Evolutionary conservation across 2,888 invertebrate species (phyloP).

Genomic region (Aquatica leii): DNA sequence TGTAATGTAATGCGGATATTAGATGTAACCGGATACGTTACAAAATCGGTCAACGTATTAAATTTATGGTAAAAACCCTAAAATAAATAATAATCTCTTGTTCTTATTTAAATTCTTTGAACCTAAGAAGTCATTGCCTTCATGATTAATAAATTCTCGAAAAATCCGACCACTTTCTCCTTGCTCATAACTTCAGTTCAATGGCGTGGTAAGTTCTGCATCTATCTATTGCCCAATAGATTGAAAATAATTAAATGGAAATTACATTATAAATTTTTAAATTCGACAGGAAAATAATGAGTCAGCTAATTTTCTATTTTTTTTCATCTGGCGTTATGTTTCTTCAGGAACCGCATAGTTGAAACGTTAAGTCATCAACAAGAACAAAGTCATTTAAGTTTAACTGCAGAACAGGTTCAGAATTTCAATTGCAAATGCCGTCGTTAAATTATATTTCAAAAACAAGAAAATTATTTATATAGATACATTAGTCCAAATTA

Average conservation of each 20-base stretch:
- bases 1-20: conserved; percentile 1
- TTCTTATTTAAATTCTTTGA: conserved; percentile 39
- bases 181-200: conserved; percentile 45
- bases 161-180: conserved; percentile 58
- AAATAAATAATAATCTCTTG: conserved; percentile 34
- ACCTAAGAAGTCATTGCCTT: conserved; percentile 53
- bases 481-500: not conserved
- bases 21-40: conserved; percentile 14
- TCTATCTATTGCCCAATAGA: conserved; percentile 20
- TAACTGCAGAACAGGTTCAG: too few species aligned
- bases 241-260: conserved; percentile 19
- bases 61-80: conserved; percentile 30
- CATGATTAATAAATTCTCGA: conserved; percentile 56
- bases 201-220: conserved; percentile 44
- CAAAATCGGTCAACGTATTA: conserved; percentile 16
- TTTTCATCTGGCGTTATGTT: too few species aligned
- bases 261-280: not conserved
- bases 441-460: too few species aligned
- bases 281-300: conserved; percentile 14
- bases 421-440: too few species aligned
- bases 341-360: too few species aligned
- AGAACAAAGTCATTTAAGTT: too few species aligned
- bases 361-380: too few species aligned
- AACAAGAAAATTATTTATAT: too few species aligned
- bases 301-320: not conserved